Evolutionary conservation across 2,888 invertebrate species (phyloP), one percentile per base, ranked within the genome.

Genomic region (Ashinkailepas kermadecensis): DNA sequence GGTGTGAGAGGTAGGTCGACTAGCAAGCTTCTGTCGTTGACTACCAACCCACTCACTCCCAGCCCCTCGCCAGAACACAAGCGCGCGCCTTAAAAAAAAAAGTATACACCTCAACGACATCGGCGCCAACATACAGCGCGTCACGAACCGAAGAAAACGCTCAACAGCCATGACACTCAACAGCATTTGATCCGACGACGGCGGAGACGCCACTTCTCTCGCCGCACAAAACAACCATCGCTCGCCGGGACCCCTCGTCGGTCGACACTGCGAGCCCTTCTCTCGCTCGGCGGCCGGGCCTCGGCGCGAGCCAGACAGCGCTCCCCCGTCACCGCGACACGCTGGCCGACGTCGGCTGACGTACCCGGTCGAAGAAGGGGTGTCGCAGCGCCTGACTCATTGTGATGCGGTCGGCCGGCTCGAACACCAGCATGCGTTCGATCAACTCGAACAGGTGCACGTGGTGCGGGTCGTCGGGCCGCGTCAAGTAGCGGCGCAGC

Each of bases 391-490:
- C 95, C 86, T 99, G 96, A 82, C 90, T 90, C 86, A 99, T 90
- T 85, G 94, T 93, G 86, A 99, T 92, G 84, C 99, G 91, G 87
- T 95, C 93, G 83, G 92, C 90, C 57, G 99, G 99, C 88, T 99
- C 97, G 89, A 98, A 99, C 86, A 97, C 97, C 87, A 99, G 90
- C 99, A 99, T 99, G 88, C 93, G 92, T 86, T 93, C 92, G 85
- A 99, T 93, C 87, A 99, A 90, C 87, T 98, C 96, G 88, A 99
- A 99, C 86, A 99, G 90, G 21, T 81, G 93, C 84, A 93, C 91
- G 88, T 98, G 95, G 23, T 83, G 82, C 21, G 54, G 15, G 64
- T 84, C 83, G 81, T 82, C 83, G 18, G 83, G 80, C 39, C 84
- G 83, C 79, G 84, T 84, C 85, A 85, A 85, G 83, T 86, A 85